Conservation (phyloP, 2,888 invertebrate genomes). For the Drosophila robusta region DNA sequence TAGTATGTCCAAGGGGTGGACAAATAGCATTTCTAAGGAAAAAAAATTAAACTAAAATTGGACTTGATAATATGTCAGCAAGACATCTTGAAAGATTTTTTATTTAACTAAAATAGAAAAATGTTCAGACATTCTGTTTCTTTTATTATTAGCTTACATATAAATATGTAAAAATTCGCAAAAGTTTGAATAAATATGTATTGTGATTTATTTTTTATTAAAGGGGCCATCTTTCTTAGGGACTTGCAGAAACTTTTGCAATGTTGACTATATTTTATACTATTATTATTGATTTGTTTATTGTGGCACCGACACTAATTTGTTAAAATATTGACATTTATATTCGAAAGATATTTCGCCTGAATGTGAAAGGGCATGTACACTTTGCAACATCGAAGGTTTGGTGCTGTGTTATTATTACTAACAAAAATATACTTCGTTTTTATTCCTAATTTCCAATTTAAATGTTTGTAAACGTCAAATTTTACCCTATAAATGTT, state of each 20-base stretch:
- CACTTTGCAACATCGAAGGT: background rate
- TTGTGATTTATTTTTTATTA: too few species aligned
- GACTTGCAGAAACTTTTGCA: too few species aligned
- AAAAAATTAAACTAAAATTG: too few species aligned
- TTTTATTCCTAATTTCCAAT: background rate
- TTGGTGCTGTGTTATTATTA: conserved; percentile 3
- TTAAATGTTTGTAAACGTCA: background rate
- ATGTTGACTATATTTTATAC: background rate
- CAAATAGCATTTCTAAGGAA: too few species aligned
- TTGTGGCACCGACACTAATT: background rate
- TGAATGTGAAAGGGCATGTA: background rate
- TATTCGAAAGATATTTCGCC: background rate
- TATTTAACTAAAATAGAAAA: too few species aligned
- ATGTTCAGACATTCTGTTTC: too few species aligned
- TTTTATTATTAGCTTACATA: too few species aligned
- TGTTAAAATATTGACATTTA: background rate
- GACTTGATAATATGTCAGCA: too few species aligned
- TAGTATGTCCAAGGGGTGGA: too few species aligned
- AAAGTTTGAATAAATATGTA: background rate
- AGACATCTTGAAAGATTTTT: too few species aligned
- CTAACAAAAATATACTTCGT: background rate
- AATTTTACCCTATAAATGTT: background rate
- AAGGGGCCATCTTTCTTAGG: too few species aligned
- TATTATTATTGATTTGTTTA: background rate
- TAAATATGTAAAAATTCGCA: background rate